Evolutionary conservation across 2,888 invertebrate genomes (phyloP).

Genomic region (Ditula angustiorana): DNA sequence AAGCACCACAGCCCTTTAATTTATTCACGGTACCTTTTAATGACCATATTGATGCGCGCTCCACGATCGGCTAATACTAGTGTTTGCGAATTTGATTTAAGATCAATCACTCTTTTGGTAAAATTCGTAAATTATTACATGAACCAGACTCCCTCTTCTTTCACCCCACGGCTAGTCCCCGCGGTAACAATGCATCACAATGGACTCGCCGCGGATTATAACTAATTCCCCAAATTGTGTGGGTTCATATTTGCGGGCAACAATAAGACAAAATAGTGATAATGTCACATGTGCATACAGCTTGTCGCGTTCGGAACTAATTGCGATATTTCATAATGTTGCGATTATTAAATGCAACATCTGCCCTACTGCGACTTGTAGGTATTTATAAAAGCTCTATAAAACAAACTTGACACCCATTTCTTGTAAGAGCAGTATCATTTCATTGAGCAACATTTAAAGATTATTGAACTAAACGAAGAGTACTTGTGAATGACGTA

Average conservation of each 20-base stretch:
- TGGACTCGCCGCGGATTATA: conserved; percentile 78
- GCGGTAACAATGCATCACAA: conserved; percentile 74
- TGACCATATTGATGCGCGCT: conserved; percentile 58
- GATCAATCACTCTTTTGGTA: conserved; percentile 59
- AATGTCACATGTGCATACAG: conserved; percentile 81
- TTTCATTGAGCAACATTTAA: background rate
- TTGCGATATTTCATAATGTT: conserved; percentile 79
- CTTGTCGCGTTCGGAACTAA: conserved; percentile 83
- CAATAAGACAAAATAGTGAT: conserved; percentile 83
- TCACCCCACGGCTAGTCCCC: conserved; percentile 64
- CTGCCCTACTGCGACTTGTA: conserved; percentile 58
- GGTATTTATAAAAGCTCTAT: background rate
- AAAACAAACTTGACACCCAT: background rate
- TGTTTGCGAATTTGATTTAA: conserved; percentile 57
- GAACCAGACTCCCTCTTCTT: conserved; percentile 55
- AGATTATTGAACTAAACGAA: background rate
- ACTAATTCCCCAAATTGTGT: conserved; percentile 83
- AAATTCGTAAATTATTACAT: conserved; percentile 67
- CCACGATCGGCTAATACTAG: conserved; percentile 42
- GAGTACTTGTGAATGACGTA: conserved; percentile 5
- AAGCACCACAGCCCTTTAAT: conserved; percentile 58
- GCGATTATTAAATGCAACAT: conserved; percentile 75
- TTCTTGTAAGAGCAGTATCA: background rate
- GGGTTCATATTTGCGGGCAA: conserved; percentile 80
- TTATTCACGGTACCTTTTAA: conserved; percentile 70